Base-by-base conservation (phyloP, 2,797 vertebrate genomes). In the Emys orbicularis region DNA sequence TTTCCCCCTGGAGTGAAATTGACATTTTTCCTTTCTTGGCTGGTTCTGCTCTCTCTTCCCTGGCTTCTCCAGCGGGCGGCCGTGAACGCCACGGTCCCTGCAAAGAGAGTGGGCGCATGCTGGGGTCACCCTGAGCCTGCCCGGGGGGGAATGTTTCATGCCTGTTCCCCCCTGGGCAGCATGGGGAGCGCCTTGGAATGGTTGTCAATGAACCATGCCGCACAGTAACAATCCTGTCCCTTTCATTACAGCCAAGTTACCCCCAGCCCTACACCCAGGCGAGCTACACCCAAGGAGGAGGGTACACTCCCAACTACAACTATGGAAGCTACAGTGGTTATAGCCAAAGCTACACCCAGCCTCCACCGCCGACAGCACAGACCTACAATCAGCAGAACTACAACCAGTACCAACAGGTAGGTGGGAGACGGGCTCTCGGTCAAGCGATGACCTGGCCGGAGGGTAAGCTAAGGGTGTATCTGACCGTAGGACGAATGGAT, bases 351-450 rank as follows among this genome's bases (percentile, higher is more conserved):
- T 97, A 98, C 72, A 97, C 93, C 18, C 98, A 98, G 53, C 97
- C 97, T 1, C 97, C 98, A 1, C 97, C 98, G 1, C 97, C 96
- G 18, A 50, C 98, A 3, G 97, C 98, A 86, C 98, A 98, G 94
- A 98, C 95, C 90, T 99, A 99, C 95, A 99, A 98, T 97, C 99
- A 99, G 98, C 99, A 97, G 80, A 96, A 89, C 96, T 98, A 98
- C 90, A 97, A 96, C 93, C 98, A 99, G 96, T 99, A 99, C 97
- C 99, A 99, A 97, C 99, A 99, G 99, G 99, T 99, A 96, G 29
- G 98, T 77, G 56, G 34, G n/a, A 8, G 10, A 65, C 21, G 5
- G 37, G 68, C 37, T 41, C 2, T 72, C 18, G 4, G 37, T 11
- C 21, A 19, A 25, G 65, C 19, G 18, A 29, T 31, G 23, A 19